A percentile compares a stretch with the other conserved stretches of the same genome.
Conservation (phyloP, 2,797 vertebrate species). For the Saxicola maurus region DNA sequence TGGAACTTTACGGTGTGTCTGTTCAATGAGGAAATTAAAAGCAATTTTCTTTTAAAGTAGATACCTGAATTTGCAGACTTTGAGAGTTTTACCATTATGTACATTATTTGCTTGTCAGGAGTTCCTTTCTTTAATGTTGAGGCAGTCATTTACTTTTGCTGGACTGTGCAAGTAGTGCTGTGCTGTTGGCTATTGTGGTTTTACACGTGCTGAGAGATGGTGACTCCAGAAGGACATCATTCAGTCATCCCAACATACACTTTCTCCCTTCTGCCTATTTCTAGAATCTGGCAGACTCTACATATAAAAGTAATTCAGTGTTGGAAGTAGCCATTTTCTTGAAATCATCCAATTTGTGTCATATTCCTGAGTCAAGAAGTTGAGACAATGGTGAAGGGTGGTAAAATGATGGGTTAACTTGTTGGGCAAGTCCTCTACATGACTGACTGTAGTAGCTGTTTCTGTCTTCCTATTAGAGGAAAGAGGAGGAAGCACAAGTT, state of each 20-base stretch:
- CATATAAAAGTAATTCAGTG: not conserved
- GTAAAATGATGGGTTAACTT: not conserved
- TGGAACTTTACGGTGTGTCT: not conserved
- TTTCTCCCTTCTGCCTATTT: not conserved
- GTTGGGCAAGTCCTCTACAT: not conserved
- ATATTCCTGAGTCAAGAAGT: not conserved
- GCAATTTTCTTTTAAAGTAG: not conserved
- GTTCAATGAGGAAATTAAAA: not conserved
- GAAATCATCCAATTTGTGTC: not conserved
- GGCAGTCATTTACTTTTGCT: not conserved
- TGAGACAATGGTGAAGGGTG: not conserved
- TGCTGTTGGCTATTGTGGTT: not conserved
- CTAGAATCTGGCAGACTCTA: not conserved
- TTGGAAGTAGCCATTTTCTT: not conserved
- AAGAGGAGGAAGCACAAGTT: not conserved
- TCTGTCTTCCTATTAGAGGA: not conserved
- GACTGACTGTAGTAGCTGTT: not conserved
- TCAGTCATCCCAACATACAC: rapidly evolving
- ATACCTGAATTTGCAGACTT: not conserved
- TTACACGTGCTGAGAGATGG: not conserved
- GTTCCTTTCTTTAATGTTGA: not conserved
- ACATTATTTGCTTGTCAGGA: not conserved
- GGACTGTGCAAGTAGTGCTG: not conserved
- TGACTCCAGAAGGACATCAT: not conserved
- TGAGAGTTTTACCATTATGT: not conserved